These are phyloP conservation scores for Delichon dasypus DNA, from an alignment of 2,797 vertebrate genomes.

Conservation along the genomic window DNA sequence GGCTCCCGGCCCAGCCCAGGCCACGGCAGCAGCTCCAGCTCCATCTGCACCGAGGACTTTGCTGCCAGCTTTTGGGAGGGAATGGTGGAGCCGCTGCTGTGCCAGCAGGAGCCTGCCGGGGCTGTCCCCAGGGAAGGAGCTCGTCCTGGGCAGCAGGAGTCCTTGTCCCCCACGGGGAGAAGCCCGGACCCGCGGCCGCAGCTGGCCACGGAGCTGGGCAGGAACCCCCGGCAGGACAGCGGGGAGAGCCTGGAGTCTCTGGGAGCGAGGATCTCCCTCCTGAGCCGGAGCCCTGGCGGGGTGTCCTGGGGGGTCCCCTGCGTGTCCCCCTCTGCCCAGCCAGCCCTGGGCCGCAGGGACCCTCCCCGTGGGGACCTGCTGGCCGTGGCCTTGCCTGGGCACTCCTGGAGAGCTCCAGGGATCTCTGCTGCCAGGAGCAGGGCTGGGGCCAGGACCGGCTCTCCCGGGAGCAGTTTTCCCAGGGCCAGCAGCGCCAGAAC, in stretches of 20 bases:
- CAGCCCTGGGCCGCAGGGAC: rapidly evolving
- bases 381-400: rapidly evolving
- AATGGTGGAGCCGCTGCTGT: slow-evolving; percentile 66
- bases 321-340: rapidly evolving
- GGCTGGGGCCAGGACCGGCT: rapidly evolving
- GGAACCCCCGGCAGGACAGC: rapidly evolving
- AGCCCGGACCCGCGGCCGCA: neutral
- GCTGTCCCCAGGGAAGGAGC: neutral
- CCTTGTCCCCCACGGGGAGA: neutral
- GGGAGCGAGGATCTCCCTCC: slow-evolving; percentile 5
- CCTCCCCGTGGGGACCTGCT: rapidly evolving
- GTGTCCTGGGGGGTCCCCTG: rapidly evolving
- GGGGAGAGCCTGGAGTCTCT: slow-evolving; percentile 53
- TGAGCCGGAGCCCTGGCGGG: neutral
- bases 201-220: neutral
- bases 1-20: neutral
- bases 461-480: rapidly evolving
- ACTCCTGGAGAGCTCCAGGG: rapidly evolving
- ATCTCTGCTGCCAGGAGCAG: neutral
- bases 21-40: slow-evolving; percentile 46
- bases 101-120: neutral
- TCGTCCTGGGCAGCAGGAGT: neutral
- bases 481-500: rapidly evolving
- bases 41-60: slow-evolving; percentile 83
- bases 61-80: slow-evolving; percentile 73